Evolutionary conservation across 2,113 vertebrate species (phyloP).

Genomic region (Nymphicus hollandicus): DNA sequence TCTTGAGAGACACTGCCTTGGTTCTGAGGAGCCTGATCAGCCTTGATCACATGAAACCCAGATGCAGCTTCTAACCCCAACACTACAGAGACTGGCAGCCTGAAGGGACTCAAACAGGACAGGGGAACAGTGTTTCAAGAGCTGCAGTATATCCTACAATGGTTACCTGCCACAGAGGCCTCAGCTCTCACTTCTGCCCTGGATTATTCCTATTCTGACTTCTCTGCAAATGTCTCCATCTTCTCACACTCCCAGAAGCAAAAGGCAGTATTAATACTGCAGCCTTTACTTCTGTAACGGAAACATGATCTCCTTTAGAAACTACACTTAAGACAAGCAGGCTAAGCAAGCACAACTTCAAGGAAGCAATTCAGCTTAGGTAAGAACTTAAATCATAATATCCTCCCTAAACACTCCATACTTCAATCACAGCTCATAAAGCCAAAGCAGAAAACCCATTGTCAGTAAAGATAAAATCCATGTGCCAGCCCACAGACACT

Average conservation of each 20-base stretch:
- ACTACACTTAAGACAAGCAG: neutral
- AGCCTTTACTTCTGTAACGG: neutral
- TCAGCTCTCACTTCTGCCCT: neutral
- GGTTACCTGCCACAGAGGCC: neutral
- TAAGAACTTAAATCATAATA: neutral
- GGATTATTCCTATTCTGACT: neutral
- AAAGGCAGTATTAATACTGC: neutral
- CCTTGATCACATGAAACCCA: neutral
- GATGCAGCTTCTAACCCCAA: neutral
- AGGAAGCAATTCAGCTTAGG: neutral
- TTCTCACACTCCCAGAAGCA: neutral
- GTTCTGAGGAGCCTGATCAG: neutral
- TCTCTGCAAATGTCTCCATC: neutral
- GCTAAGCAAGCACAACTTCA: neutral
- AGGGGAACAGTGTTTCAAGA: neutral
- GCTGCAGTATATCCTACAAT: fast-evolving
- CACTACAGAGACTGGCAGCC: neutral
- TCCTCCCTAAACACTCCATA: neutral
- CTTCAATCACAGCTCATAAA: neutral
- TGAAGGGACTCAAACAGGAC: neutral
- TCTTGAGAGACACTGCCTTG: neutral
- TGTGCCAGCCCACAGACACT: fast-evolving
- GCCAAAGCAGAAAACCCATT: neutral
- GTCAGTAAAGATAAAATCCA: neutral
- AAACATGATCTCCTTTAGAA: neutral